Percentiles rank a stretch among this genome's conserved stretches.
Evolutionary conservation across 2,888 invertebrate species (phyloP).

Genomic region (Acronicta psi): DNA sequence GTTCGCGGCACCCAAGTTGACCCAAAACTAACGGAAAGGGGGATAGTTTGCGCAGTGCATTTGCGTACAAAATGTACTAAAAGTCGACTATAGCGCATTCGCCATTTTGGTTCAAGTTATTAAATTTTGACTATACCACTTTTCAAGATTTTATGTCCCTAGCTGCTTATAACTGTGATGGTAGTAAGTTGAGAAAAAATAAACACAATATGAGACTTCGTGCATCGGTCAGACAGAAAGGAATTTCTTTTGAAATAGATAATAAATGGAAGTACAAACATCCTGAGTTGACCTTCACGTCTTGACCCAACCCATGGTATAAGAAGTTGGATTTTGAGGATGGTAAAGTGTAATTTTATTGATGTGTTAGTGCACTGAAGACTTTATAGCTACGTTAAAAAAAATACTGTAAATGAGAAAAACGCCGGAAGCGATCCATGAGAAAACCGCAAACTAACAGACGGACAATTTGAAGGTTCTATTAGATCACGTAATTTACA

Average conservation of each 20-base stretch:
- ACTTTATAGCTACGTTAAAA: constrained; percentile 2
- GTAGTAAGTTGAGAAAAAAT: background rate
- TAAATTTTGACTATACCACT: no score
- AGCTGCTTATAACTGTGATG: no score
- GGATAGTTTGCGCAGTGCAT: no score
- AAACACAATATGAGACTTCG: background rate
- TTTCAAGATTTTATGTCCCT: no score
- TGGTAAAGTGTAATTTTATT: background rate
- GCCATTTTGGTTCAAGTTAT: no score
- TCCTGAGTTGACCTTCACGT: background rate
- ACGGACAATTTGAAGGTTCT: background rate
- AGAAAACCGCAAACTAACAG: constrained; percentile 2
- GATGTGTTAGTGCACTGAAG: background rate
- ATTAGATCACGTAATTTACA: constrained; percentile 7
- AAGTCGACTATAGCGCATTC: no score
- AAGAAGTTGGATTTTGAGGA: constrained; percentile 3
- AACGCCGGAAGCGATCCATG: background rate
- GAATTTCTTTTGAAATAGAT: constrained; percentile 7
- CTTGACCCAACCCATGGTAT: constrained; percentile 10
- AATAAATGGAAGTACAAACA: constrained; percentile 38
- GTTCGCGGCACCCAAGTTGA: no score
- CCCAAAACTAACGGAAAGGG: no score
- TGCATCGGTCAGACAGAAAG: background rate
- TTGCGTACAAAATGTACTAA: no score
- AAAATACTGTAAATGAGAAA: constrained; percentile 3